Evolutionary conservation across 2,113 vertebrate genomes (phyloP), one percentile per base, ranked within the genome.

Genomic region (Gnathonemus longibarbis): DNA sequence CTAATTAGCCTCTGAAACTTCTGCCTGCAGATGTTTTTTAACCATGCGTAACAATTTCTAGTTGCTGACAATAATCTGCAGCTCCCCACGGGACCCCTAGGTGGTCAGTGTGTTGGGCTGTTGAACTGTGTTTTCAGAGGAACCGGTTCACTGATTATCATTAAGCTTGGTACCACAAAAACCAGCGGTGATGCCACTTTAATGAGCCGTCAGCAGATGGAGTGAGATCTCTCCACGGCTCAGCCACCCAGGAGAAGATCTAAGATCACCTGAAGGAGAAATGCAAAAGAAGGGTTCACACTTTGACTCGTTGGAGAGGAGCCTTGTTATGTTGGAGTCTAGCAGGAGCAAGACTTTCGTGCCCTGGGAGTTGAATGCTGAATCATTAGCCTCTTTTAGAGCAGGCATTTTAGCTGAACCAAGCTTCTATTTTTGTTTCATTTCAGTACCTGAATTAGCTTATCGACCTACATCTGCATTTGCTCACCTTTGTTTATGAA

Each of bases 211-310:
- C 48, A 50, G 11, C 50, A 39, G 85, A 87, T 53, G 85, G 49
- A 87, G 85, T 31, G 50, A 87, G 85, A 87, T 87, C 31, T 87
- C 85, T 52, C 50, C 50, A 87, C n/a, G 13, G 85, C 24, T 48
- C 48, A 31, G 49, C 48, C 85, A 87, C 85, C 85, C 85, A 87
- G 85, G 85, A 87, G 85, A 87, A 87, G 27, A 17, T n/a, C 27
- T 35, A n/a, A 87, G 48, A 53, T 52, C 50, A 53, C 50, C 85
- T 56, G 85, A 53, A 84, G 85, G 27, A 56, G 85, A 53, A 53
- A 21, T 50, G 48, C 27, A 27, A 50, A 48, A 39, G 35, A 80
- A 80, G 35, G 35, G 45, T n/a, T 84, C 83, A 46, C 83, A 84
- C 45, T 42, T 8, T 48, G 45, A 5, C 42, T 84, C 45, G 19